phyloP scores from a whole-genome alignment of 2,888 invertebrate species.

The Mechanitis mazaeus region DNA sequence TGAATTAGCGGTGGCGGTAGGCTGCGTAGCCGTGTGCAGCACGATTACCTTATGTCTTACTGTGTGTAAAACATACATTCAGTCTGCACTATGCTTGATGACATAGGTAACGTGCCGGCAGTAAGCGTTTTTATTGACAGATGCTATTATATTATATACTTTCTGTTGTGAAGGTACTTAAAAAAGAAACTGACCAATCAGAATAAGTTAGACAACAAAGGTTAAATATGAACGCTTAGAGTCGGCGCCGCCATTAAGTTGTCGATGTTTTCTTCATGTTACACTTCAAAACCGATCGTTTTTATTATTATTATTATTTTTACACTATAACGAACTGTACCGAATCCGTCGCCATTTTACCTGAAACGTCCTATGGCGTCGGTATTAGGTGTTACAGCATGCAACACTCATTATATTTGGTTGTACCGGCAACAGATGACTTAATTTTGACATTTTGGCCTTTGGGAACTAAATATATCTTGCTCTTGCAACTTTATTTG shows the following conservation, averaged over 20 bases:
- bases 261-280: constrained; percentile 56
- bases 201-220: constrained; percentile 11
- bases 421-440: constrained; percentile 35
- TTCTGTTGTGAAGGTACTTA: constrained; percentile 5
- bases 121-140: constrained; percentile 16
- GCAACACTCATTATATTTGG: constrained; percentile 47
- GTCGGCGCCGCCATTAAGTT: constrained; percentile 42
- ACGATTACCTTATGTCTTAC: constrained; percentile 34
- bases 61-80: constrained; percentile 40
- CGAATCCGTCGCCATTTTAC: constrained; percentile 31
- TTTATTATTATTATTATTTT: constrained; percentile 38
- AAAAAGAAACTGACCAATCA: constrained; percentile 7
- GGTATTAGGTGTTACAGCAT: constrained; percentile 43
- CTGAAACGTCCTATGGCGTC: constrained; percentile 31
- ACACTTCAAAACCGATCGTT: constrained; percentile 51
- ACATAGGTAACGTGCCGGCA: constrained; percentile 32
- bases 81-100: constrained; percentile 41
- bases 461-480: not conserved
- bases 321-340: constrained; percentile 36
- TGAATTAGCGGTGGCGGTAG: constrained; percentile 50
- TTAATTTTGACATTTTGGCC: constrained; percentile 14
- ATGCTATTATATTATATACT: constrained; percentile 13
- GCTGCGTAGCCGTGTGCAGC: constrained; percentile 47
- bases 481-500: not conserved
- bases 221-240: constrained; percentile 24